Conservation (phyloP, 2,888 invertebrate genomes). For the Machimus rusticus region DNA sequence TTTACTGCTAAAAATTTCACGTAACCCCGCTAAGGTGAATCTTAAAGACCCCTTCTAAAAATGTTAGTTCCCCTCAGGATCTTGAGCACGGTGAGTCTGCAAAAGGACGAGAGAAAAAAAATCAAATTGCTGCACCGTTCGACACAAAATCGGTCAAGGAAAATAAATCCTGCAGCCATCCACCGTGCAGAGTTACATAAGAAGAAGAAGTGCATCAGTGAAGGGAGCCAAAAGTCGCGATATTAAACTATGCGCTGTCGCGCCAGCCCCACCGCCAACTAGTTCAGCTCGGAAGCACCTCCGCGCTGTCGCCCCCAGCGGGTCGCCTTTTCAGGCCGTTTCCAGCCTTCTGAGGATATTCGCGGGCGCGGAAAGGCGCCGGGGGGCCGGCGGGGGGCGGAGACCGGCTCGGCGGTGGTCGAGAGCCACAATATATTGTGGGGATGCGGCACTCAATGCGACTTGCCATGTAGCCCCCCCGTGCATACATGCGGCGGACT, state of each 20-base stretch:
- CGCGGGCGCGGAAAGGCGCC: neutral
- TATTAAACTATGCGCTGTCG: slow-evolving; percentile 32
- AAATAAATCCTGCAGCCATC: slow-evolving; percentile 24
- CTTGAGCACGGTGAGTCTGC: neutral
- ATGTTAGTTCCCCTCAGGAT: neutral
- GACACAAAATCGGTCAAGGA: slow-evolving; percentile 31
- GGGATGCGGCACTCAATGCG: slow-evolving; percentile 37
- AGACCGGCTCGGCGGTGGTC: neutral
- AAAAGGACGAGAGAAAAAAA: neutral
- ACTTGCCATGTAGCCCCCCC: slow-evolving; percentile 8
- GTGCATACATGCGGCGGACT: slow-evolving; percentile 34
- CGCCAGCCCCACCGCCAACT: slow-evolving; percentile 26
- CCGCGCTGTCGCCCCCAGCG: neutral
- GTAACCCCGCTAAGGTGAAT: neutral
- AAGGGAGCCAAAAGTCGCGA: slow-evolving; percentile 35
- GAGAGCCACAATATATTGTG: slow-evolving; percentile 22
- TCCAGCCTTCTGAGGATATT: neutral
- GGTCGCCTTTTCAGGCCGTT: neutral
- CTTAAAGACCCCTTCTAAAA: neutral
- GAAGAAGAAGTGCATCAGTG: slow-evolving; percentile 30
- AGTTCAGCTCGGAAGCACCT: neutral
- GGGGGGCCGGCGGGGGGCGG: neutral
- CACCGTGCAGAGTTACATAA: slow-evolving; percentile 19
- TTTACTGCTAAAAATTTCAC: neutral
- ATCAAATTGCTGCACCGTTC: neutral